These are phyloP conservation scores for Scyliorhinus canicula DNA, from an alignment of 2,797 vertebrate genomes.

Conservation along the genomic window DNA sequence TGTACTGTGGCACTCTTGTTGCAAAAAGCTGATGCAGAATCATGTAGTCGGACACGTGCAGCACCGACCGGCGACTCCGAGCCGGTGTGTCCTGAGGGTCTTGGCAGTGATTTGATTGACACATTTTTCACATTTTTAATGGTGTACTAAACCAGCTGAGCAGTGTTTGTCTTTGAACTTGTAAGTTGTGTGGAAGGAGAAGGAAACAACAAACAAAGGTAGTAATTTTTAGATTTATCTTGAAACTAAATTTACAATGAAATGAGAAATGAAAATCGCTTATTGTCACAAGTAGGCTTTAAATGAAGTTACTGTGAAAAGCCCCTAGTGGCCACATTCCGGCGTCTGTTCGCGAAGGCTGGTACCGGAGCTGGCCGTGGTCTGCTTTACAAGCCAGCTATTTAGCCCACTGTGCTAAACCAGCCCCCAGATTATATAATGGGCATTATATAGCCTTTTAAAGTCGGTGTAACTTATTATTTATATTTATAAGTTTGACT, in stretches of 20 bases:
- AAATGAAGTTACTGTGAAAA: no score
- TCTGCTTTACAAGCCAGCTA: no score
- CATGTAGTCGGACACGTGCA: no score
- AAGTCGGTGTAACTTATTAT: background rate
- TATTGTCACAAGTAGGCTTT: no score
- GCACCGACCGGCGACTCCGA: no score
- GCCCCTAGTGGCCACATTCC: no score
- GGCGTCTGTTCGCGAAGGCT: no score
- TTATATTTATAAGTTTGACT: background rate
- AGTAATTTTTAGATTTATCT: background rate
- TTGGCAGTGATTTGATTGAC: background rate
- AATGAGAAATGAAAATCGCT: no score
- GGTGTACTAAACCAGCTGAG: background rate
- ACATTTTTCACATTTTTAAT: background rate
- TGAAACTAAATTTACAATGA: background rate
- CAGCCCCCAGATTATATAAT: no score
- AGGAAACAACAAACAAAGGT: background rate
- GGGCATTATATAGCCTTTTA: background rate
- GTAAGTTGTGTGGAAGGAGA: background rate
- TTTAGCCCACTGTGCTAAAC: no score
- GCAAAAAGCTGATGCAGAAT: background rate
- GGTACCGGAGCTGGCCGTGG: no score
- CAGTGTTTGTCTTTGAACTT: background rate
- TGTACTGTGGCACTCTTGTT: background rate
- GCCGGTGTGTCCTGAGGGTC: no score